A percentile compares a stretch with the other conserved stretches of the same genome.
phyloP scores from a whole-genome alignment of 2,797 vertebrate genomes.

The Cygnus olor region DNA sequence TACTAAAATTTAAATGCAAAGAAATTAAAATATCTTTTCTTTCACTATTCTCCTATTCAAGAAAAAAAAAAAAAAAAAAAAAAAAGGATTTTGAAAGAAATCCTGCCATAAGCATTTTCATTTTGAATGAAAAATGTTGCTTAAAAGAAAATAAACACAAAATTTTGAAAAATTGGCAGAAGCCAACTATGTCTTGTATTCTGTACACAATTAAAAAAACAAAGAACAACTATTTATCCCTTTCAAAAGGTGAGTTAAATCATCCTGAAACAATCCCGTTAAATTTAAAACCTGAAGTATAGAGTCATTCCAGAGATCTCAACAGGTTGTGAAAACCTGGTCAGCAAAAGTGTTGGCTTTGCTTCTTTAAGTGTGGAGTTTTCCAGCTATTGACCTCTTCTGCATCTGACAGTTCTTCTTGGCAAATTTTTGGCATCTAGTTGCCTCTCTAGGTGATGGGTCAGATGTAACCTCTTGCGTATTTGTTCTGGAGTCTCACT shows the following conservation, averaged over 20 bases:
- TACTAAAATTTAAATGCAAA: not conserved
- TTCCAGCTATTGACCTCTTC: not conserved
- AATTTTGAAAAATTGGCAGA: not conserved
- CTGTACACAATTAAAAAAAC: not conserved
- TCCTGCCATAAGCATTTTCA: fast-evolving
- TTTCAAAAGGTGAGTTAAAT: not conserved
- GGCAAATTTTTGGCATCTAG: not conserved
- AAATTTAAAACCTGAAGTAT: not conserved
- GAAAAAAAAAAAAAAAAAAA: not conserved
- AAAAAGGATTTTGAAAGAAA: not conserved
- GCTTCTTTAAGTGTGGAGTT: not conserved
- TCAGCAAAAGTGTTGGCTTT: not conserved
- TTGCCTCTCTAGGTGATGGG: not conserved
- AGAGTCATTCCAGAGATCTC: not conserved
- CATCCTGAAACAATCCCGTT: not conserved
- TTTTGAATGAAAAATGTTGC: not conserved
- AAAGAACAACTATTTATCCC: not conserved
- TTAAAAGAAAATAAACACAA: not conserved
- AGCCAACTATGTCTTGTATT: not conserved
- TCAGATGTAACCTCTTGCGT: not conserved
- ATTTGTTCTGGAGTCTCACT: not conserved
- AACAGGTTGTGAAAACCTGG: not conserved
- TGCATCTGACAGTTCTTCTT: not conserved
- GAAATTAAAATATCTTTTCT: not conserved
- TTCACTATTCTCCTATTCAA: not conserved